Conservation (phyloP, 2,797 vertebrate genomes). For the Esox lucius region DNA sequence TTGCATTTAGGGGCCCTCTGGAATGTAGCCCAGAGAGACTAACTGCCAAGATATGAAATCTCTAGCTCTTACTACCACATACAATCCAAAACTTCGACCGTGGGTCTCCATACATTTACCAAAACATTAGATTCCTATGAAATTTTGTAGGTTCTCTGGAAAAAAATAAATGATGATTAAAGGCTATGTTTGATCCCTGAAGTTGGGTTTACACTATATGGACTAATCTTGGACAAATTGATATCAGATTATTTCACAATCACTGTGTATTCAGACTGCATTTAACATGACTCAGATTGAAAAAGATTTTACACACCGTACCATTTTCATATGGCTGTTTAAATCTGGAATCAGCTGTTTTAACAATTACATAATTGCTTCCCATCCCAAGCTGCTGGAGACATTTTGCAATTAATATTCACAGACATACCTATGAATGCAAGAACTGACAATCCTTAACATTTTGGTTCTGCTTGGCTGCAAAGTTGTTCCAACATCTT, state of each 20-base stretch:
- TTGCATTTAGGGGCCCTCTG: slow-evolving; percentile 53
- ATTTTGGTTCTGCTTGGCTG: too few species aligned
- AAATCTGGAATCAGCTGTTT: too few species aligned
- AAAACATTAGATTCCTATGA: slow-evolving; percentile 46
- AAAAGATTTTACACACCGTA: too few species aligned
- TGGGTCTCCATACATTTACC: slow-evolving; percentile 44
- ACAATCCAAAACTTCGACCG: slow-evolving; percentile 53
- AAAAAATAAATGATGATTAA: slow-evolving; percentile 42
- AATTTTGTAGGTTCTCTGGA: slow-evolving; percentile 35
- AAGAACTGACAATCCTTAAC: too few species aligned
- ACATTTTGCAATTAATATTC: too few species aligned
- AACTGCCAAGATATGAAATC: slow-evolving; percentile 59
- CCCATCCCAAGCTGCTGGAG: too few species aligned
- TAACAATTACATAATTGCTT: too few species aligned
- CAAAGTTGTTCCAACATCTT: too few species aligned
- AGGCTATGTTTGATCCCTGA: slow-evolving; percentile 40
- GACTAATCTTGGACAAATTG: neutral
- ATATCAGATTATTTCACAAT: neutral
- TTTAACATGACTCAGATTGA: too few species aligned
- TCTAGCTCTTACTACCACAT: slow-evolving; percentile 59
- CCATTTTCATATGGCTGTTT: too few species aligned
- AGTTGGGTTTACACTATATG: slow-evolving; percentile 25
- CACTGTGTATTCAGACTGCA: too few species aligned
- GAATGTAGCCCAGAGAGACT: slow-evolving; percentile 60
- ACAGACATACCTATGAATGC: too few species aligned